These are phyloP conservation scores for Morinoia aosen DNA, from an alignment of 2,888 invertebrate species.

Conservation along the genomic window DNA sequence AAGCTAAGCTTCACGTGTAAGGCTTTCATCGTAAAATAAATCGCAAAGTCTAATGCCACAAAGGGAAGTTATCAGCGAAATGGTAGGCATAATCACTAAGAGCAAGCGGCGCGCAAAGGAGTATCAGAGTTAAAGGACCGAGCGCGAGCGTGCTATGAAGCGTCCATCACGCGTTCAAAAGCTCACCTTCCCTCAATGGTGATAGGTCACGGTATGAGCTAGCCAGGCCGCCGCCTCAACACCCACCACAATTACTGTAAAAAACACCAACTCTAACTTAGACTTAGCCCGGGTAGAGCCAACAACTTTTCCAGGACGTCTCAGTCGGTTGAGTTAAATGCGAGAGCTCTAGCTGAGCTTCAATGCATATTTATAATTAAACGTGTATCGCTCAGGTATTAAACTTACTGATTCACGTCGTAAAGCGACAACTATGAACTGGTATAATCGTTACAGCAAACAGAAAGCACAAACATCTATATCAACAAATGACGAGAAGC, in stretches of 20 bases:
- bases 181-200: slow-evolving; percentile 40
- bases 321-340: not conserved
- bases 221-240: slow-evolving; percentile 9
- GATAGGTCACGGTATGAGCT: slow-evolving; percentile 46
- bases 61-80: slow-evolving; percentile 39
- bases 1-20: slow-evolving; percentile 15
- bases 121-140: slow-evolving; percentile 39
- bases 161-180: slow-evolving; percentile 50
- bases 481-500: not conserved
- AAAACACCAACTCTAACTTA: slow-evolving; percentile 12
- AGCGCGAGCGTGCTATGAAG: slow-evolving; percentile 15
- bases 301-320: not conserved
- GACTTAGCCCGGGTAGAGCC: not conserved
- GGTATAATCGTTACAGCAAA: not conserved
- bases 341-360: not conserved
- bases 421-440: not conserved
- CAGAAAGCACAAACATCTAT: not conserved
- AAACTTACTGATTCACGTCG: not conserved
- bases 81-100: slow-evolving; percentile 48
- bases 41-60: slow-evolving; percentile 25
- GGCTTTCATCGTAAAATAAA: slow-evolving; percentile 41
- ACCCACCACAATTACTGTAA: slow-evolving; percentile 18
- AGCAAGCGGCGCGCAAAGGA: slow-evolving; percentile 37
- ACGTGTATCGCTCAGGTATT: not conserved
- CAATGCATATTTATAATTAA: not conserved